These are phyloP conservation scores for Arion vulgaris DNA, from an alignment of 1,140 invertebrate genomes.

Conservation along the genomic window DNA sequence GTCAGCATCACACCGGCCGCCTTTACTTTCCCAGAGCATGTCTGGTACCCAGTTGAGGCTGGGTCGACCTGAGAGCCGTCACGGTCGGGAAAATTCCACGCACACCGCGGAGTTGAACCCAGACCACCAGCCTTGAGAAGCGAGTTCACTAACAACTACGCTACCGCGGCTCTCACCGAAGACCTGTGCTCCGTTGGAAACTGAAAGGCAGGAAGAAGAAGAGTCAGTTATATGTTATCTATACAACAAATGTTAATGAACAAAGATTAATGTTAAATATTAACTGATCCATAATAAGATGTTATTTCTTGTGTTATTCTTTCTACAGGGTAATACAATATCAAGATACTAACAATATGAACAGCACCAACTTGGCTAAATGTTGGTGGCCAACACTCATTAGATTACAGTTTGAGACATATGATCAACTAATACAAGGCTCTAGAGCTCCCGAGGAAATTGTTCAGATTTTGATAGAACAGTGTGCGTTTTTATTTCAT, in stretches of 20 bases:
- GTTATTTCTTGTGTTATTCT: neutral
- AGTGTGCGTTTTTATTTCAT: constrained; percentile 94
- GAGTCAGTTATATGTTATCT: neutral
- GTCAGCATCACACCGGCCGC: no score
- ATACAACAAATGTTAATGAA: neutral
- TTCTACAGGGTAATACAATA: constrained; percentile 87
- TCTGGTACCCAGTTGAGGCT: no score
- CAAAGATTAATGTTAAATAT: neutral
- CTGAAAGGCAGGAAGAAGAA: neutral
- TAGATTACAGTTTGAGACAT: constrained; percentile 94
- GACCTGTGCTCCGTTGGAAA: no score
- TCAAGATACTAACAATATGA: constrained; percentile 94
- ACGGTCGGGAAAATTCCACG: no score
- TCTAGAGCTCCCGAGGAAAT: constrained; percentile 94
- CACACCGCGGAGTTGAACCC: no score
- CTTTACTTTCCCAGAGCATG: no score
- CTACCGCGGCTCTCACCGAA: no score
- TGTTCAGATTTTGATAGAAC: constrained; percentile 96
- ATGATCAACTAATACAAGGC: constrained; percentile 91
- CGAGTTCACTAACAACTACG: no score
- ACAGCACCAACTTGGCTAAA: constrained; percentile 95
- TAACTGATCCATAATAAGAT: neutral
- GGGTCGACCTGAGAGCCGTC: no score
- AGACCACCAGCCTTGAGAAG: no score
- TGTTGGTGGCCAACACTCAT: constrained; percentile 98